Percentiles rank a stretch among this genome's conserved stretches.
These are phyloP conservation scores for Saxidomus purpurata DNA, from an alignment of 1,140 invertebrate genomes.

Conservation along the genomic window DNA sequence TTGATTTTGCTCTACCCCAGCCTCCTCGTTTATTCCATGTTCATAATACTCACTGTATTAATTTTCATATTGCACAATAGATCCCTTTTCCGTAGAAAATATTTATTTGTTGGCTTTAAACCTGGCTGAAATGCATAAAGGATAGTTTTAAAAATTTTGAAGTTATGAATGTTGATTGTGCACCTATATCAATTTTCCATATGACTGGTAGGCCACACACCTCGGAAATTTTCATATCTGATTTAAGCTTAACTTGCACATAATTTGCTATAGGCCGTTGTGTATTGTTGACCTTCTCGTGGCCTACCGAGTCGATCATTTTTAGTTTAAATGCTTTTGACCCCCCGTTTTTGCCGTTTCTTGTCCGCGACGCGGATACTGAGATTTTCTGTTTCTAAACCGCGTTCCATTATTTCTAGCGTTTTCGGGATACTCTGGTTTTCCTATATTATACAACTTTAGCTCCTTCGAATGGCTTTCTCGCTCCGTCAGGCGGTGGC, in stretches of 20 bases:
- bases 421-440: neutral
- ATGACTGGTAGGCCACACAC: slow-evolving; percentile 49
- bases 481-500: slow-evolving; percentile 46
- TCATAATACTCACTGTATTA: too few relatives aligned
- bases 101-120: slow-evolving; percentile 29
- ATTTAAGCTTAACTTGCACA: neutral
- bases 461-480: neutral
- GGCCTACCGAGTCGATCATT: too few relatives aligned
- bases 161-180: slow-evolving; percentile 63
- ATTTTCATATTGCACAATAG: too few relatives aligned
- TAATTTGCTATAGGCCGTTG: neutral
- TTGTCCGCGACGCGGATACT: neutral
- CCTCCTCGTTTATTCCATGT: too few relatives aligned
- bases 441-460: neutral
- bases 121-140: slow-evolving; percentile 47
- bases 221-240: slow-evolving; percentile 57
- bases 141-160: slow-evolving; percentile 44
- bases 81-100: slow-evolving; percentile 52
- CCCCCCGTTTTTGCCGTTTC: neutral
- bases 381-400: neutral
- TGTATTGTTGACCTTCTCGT: slow-evolving; percentile 7
- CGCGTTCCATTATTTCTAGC: neutral
- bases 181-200: slow-evolving; percentile 70
- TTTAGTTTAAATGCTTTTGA: too few relatives aligned
- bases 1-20: too few relatives aligned